Evolutionary conservation across 1,140 invertebrate species (phyloP).

Genomic region (Muscidifurax raptorellus): DNA sequence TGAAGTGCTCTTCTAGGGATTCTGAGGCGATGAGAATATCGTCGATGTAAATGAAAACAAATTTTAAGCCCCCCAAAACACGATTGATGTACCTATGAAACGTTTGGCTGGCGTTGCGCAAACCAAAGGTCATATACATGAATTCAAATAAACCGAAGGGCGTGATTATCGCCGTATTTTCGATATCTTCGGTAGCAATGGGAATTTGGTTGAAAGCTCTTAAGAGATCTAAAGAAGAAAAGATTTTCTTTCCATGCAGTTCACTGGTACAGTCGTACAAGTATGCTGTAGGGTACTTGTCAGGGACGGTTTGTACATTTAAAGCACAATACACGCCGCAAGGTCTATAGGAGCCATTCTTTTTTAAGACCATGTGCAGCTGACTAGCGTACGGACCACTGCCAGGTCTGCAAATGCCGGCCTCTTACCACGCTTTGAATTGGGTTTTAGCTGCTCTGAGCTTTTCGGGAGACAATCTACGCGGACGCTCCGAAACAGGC

Average conservation of each 20-base stretch:
- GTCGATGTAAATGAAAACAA: not conserved
- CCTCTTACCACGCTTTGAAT: too few species aligned
- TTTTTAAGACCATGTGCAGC: too few species aligned
- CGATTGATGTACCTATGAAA: not conserved
- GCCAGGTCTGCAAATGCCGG: too few species aligned
- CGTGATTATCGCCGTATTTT: not conserved
- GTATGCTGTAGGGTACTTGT: slow-evolving; percentile 28
- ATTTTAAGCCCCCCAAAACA: not conserved
- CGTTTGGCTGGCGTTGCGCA: not conserved
- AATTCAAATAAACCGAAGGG: not conserved
- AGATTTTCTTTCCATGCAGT: not conserved
- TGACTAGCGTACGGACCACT: too few species aligned
- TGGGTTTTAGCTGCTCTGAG: too few species aligned
- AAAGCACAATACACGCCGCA: too few species aligned
- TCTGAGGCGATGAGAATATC: not conserved
- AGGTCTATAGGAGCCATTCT: too few species aligned
- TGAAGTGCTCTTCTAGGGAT: not conserved
- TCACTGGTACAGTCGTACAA: not conserved
- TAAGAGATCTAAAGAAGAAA: not conserved
- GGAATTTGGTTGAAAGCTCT: not conserved
- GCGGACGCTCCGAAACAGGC: too few species aligned
- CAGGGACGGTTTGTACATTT: slow-evolving; percentile 58
- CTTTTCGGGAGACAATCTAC: too few species aligned
- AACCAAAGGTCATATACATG: not conserved
- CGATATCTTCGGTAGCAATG: not conserved